These are phyloP conservation scores for Tolmerus cingulatus DNA, from an alignment of 2,888 invertebrate species.

Conservation along the genomic window DNA sequence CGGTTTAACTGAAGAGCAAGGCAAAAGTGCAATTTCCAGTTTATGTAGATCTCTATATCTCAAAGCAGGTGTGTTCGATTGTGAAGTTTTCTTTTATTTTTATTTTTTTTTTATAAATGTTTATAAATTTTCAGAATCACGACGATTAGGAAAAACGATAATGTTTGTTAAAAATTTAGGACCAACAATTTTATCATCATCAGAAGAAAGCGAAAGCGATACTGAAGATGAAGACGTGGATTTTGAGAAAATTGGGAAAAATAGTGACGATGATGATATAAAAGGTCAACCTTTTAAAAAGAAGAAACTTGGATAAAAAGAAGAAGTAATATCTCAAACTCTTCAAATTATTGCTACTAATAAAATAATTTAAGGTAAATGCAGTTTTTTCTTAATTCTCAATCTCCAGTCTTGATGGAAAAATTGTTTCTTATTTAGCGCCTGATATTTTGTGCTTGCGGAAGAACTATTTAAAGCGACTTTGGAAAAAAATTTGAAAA, in stretches of 20 bases:
- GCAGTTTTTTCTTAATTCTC: no score
- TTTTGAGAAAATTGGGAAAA: slow-evolving; percentile 43
- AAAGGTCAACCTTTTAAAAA: slow-evolving; percentile 57
- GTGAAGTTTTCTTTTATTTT: neutral
- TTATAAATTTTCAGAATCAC: slow-evolving; percentile 59
- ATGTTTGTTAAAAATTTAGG: slow-evolving; percentile 64
- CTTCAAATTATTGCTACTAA: neutral
- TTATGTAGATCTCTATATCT: slow-evolving; percentile 70
- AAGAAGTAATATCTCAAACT: neutral
- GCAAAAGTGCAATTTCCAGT: slow-evolving; percentile 71
- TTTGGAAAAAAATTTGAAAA: no score
- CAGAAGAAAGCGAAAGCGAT: slow-evolving; percentile 49
- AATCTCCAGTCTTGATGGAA: no score
- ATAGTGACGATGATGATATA: slow-evolving; percentile 49
- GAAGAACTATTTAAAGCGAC: no score
- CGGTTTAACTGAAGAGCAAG: slow-evolving; percentile 74
- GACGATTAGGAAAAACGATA: slow-evolving; percentile 66
- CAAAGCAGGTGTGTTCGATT: slow-evolving; percentile 68
- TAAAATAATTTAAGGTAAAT: neutral
- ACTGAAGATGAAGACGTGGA: slow-evolving; percentile 50
- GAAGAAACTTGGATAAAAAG: slow-evolving; percentile 48
- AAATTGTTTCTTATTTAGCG: no score
- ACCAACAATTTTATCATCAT: slow-evolving; percentile 57
- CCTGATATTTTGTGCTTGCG: no score
- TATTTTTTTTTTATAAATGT: slow-evolving; percentile 43